Base-by-base conservation (phyloP, 2,113 vertebrate genomes). In the Nerophis ophidion region DNA sequence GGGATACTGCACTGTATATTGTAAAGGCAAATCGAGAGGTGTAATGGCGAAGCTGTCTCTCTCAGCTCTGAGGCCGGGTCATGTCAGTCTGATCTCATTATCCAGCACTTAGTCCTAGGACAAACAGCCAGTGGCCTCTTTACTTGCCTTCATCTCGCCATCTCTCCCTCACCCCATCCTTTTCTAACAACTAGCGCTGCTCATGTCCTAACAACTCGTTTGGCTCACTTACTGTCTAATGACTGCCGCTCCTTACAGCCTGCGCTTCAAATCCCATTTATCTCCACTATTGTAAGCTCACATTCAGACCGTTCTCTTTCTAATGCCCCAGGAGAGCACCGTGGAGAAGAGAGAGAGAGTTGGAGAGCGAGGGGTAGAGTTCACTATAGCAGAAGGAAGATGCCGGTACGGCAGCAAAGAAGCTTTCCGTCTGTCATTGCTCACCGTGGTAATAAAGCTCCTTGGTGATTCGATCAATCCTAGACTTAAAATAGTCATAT, bases 161-260 rank as follows among this genome's bases (percentile, higher is more conserved):
- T 83, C 75, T 74, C 77, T 79, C 73, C 65, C 68, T 82, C 74
- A 58, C 79, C 82, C 81, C 71, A 80, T 84, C 72, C 80, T 66
- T 71, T 81, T 77, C 81, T 87, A 87, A 87, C 80, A 77, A 89
- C 85, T 76, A 77, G 77, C 71, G 72, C 74, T 66, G 80, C 80
- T 87, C 81, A 84, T 85, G 86, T 88, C 82, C 86, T 88, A 88
- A 88, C 86, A 86, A 88, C 84, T 88, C 66, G 82, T 83, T 81
- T 83, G 86, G 82, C 84, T 88, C 86, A 88, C 86, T 88, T 88
- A 88, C 86, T 79, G 84, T 85, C 84, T 88, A 88, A 86, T 88
- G 86, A 84, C 81, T 85, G 83, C 81, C 84, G 81, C 83, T 86
- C 82, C 86, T 86, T 82, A 87, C 82, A 77, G 73, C 77, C 78